Evolutionary conservation across 2,888 invertebrate genomes (phyloP), one percentile per base, ranked within the genome.

Genomic region (Troides helena): DNA sequence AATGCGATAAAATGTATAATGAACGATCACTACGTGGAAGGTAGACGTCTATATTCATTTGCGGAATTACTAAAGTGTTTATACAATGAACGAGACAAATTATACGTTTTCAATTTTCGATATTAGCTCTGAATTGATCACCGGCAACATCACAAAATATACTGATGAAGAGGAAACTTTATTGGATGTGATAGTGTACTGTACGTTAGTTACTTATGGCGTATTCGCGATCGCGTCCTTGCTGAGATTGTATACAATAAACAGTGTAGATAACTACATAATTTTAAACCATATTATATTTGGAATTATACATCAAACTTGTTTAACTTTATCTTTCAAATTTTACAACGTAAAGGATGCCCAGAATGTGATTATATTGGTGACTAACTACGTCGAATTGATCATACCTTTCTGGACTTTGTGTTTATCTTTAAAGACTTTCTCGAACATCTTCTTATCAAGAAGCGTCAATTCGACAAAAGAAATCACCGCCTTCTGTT

Each of bases 401-500:
- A 36, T 65, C 3, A 21, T 65, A 21, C 65, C 57, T 12, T 65
- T 65, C 23, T 56, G 57, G 36, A 65, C 65, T 17, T 39, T 65
- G 12, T 65, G 36, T 57, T 57, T 57, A 3, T 57, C 57, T 1
- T 30, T 65, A 12, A 57, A 39, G 30, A 39, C 65, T 21, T 65
- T 65, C 21, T 18, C 21, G 25, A 14, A 65, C 17, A 56, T 57
- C 0, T 56, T 39, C 56, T 18, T 65, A 17, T 39, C 39, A 4
- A 65, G 65, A 57, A 43, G 56, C 30, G 23, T 57, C 8, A 56
- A 57, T 39, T 39, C 65, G 8, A 57, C 18, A 39, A 65, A 57
- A 57, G 65, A 65, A 39, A n/a, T 65, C n/a, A 57, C 56, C 30
- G 36, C 8, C n/a, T 65, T 65, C 18, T 65, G 65, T 30, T 65